Conservation (phyloP, 2,888 invertebrate species). For the Ectropis crepuscularia region DNA sequence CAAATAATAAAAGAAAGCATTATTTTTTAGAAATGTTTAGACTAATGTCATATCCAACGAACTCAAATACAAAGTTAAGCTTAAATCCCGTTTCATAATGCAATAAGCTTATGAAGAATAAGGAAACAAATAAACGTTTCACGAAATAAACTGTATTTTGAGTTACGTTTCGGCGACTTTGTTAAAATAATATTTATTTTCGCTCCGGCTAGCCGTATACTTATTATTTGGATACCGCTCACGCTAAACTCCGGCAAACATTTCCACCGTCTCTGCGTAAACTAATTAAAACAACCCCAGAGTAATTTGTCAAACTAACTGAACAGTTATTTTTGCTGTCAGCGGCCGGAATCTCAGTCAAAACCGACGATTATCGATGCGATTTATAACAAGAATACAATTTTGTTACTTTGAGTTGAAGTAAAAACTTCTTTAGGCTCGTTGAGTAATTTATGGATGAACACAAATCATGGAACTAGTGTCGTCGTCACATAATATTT, state of each 20-base stretch:
- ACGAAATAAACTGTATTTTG: too few species aligned
- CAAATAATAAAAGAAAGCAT: too few species aligned
- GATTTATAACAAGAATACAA: background rate
- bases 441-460: background rate
- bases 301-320: conserved; percentile 54
- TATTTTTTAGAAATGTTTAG: too few species aligned
- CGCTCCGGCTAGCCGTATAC: background rate
- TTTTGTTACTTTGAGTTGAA: background rate
- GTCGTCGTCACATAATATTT: too few species aligned
- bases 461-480: too few species aligned
- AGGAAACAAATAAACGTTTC: too few species aligned
- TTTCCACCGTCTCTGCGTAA: conserved; percentile 38
- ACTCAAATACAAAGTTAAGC: too few species aligned
- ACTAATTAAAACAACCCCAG: conserved; percentile 54
- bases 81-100: too few species aligned
- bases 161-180: background rate
- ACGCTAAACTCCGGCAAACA: conserved; percentile 31
- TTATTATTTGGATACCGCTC: conserved; percentile 23
- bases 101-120: too few species aligned
- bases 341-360: conserved; percentile 16
- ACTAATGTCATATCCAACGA: too few species aligned
- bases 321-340: conserved; percentile 49
- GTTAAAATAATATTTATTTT: too few species aligned
- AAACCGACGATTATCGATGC: background rate
- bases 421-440: background rate